These are phyloP conservation scores for Drosophila tripunctata DNA, from an alignment of 2,888 invertebrate species.

Conservation along the genomic window DNA sequence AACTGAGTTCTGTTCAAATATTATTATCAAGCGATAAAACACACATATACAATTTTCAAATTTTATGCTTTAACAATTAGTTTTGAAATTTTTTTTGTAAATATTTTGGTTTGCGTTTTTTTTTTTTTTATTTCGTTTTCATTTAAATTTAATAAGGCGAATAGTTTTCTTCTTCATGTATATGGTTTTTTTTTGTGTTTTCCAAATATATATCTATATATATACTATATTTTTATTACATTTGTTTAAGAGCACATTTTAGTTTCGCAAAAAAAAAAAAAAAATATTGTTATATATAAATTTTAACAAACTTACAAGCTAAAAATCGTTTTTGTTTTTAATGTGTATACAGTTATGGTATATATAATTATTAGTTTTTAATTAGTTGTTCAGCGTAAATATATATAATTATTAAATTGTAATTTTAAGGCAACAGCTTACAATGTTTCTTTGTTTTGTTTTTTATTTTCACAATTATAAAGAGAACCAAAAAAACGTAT, in stretches of 20 bases:
- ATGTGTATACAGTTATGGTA: constrained; percentile 25
- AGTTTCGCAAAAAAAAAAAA: constrained; percentile 53
- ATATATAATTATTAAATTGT: neutral
- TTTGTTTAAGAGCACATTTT: constrained; percentile 56
- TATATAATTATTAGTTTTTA: constrained; percentile 6
- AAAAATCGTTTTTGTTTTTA: constrained; percentile 5
- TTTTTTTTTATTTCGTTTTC: no score
- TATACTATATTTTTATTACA: constrained; percentile 24
- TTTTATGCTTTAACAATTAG: constrained; percentile 29
- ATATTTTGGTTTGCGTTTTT: constrained; percentile 22
- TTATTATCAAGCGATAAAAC: constrained; percentile 58
- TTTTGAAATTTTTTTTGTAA: constrained; percentile 32
- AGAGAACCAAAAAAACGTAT: constrained; percentile 50
- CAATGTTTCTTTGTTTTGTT: constrained; percentile 27
- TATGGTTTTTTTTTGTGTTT: constrained; percentile 30
- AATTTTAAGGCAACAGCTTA: constrained; percentile 66
- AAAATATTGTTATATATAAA: no score
- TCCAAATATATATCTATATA: neutral
- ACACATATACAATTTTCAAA: constrained; percentile 72
- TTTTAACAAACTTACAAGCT: constrained; percentile 55
- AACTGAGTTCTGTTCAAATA: constrained; percentile 34
- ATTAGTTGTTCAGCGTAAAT: constrained; percentile 33
- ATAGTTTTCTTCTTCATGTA: constrained; percentile 13
- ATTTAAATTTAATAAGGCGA: constrained; percentile 53
- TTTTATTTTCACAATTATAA: constrained; percentile 46